Base-by-base conservation (phyloP, 2,113 vertebrate species). In the Takifugu flavidus region DNA sequence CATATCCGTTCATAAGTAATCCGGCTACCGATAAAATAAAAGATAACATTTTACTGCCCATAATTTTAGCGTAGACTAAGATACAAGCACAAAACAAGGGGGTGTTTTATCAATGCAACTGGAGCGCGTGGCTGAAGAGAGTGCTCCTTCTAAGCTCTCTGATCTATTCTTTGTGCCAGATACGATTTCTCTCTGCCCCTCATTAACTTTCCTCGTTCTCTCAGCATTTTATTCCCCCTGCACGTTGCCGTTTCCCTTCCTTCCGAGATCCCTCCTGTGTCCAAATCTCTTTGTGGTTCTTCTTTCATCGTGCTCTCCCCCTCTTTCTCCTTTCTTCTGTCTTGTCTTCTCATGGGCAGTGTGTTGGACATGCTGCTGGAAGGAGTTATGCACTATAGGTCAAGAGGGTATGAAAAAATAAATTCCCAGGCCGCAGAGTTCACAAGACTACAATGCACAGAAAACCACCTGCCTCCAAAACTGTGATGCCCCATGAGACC, bases 11-110 rank as follows among this genome's bases (percentile, higher is more conserved):
- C 61, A 64, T 53, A 39, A 61, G 5, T 60, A 75, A 85, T 86
- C 80, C 78, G 87, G 84, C 84, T 78, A 70, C 83, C 52, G 49
- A 65, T 76, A 67, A 74, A 87, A 73, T 50, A 31, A 66, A 59
- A 53, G 57, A 62, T 56, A 60, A 85, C 68, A 56, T 84, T 71
- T 84, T 79, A 85, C 86, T 86, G 82, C 88, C 85, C 83, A 67
- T 66, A 65, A 76, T 75, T 85, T 86, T 78, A 84, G 81, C 80
- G 54, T 79, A 83, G 75, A 74, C 78, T 76, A 77, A 82, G 77
- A 86, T 68, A 88, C 66, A 89, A 89, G 88, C 88, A 89, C 88
- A 89, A 89, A 85, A 83, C 75, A 72, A 79, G 64, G 76, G 77
- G 65, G 70, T 83, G 81, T 83, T 86, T 76, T 83, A 87, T 79